Evolutionary conservation across 1,140 invertebrate species (phyloP).

Genomic region (Caenorhabditis brenneri): DNA sequence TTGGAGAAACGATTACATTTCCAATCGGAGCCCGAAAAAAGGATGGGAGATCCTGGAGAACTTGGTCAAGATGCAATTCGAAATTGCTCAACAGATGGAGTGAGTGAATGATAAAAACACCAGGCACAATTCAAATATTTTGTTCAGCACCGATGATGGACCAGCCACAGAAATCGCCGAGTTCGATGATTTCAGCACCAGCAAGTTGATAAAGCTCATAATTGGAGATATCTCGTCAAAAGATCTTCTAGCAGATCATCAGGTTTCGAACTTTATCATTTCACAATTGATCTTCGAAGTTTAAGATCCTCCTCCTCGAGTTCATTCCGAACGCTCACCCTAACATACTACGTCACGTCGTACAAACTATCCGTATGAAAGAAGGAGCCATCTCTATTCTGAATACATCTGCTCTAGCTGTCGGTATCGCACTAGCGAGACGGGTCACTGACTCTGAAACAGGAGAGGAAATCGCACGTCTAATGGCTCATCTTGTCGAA

Average conservation of each 20-base stretch:
- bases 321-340: conserved; percentile 5
- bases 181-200: conserved; percentile 8
- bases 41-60: conserved; percentile 18
- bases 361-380: neutral
- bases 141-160: neutral
- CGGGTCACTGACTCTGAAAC: neutral
- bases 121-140: neutral
- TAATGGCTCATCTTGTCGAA: neutral
- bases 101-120: neutral
- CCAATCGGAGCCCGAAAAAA: neutral
- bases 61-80: neutral
- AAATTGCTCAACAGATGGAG: neutral
- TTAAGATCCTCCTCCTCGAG: neutral
- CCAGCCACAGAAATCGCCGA: neutral
- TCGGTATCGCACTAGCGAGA: neutral
- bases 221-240: neutral
- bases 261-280: neutral
- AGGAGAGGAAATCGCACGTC: conserved; percentile 9
- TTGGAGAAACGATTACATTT: conserved; percentile 17
- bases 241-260: conserved; percentile 15
- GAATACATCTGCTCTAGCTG: neutral
- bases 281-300: neutral
- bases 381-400: neutral
- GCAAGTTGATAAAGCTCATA: neutral
- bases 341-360: neutral